Evolutionary conservation across 2,888 invertebrate species (phyloP).

Genomic region (Xylophagus ater): DNA sequence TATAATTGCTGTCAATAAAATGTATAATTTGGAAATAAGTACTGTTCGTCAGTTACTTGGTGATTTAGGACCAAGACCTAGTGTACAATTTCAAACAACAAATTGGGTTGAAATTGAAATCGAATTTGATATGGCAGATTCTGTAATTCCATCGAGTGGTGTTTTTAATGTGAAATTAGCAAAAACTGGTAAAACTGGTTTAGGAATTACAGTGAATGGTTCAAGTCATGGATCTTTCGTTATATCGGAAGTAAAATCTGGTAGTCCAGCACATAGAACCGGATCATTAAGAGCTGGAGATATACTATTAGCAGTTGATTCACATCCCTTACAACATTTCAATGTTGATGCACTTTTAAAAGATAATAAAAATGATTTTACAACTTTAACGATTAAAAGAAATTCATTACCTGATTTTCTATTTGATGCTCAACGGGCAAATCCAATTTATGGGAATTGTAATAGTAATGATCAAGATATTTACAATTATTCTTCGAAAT

Average conservation of each 20-base stretch:
- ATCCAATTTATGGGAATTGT: constrained; percentile 36
- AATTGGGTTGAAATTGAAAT: constrained; percentile 66
- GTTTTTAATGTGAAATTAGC: constrained; percentile 84
- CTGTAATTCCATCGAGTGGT: constrained; percentile 82
- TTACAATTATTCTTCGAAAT: constrained; percentile 30
- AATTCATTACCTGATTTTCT: constrained; percentile 37
- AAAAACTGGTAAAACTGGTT: constrained; percentile 56
- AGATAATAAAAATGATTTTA: constrained; percentile 32
- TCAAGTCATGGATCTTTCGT: constrained; percentile 47
- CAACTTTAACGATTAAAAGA: constrained; percentile 36
- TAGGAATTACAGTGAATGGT: constrained; percentile 86
- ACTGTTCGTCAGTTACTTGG: constrained; percentile 43
- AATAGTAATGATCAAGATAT: constrained; percentile 28
- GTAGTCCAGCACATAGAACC: constrained; percentile 81
- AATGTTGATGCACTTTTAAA: constrained; percentile 37
- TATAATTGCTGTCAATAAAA: constrained; percentile 73
- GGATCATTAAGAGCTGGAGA: constrained; percentile 82
- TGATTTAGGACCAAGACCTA: constrained; percentile 24
- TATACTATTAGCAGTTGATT: constrained; percentile 76
- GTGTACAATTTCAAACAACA: constrained; percentile 41
- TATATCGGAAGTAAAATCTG: constrained; percentile 80
- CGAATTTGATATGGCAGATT: constrained; percentile 85
- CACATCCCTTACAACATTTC: constrained; percentile 55
- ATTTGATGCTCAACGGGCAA: constrained; percentile 31
- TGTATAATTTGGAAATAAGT: constrained; percentile 51